Conservation (phyloP, 2,888 invertebrate genomes). For the Dinocampus coccinellae region DNA sequence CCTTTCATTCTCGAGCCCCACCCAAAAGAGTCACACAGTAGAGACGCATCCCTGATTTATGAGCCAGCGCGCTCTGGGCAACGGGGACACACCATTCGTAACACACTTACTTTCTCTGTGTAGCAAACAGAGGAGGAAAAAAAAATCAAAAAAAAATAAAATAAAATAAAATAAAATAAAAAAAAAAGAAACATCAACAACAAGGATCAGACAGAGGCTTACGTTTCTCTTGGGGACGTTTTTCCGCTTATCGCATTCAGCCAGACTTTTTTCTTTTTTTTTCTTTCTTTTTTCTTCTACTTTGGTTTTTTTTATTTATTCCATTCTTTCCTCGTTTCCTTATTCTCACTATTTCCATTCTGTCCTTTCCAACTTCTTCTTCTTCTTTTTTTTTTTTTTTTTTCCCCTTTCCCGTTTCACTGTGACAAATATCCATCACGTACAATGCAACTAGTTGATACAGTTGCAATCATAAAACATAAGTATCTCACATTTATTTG, state of each 20-base stretch:
- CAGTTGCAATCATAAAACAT: background rate
- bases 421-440: too few relatives aligned
- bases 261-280: constrained; percentile 21
- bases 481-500: background rate
- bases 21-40: constrained; percentile 34
- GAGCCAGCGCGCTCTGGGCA: constrained; percentile 43
- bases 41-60: constrained; percentile 55
- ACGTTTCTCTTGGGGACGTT: constrained; percentile 27
- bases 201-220: constrained; percentile 41
- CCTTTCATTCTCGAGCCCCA: constrained; percentile 16
- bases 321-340: background rate
- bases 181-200: constrained; percentile 35
- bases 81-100: constrained; percentile 41
- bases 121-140: constrained; percentile 29
- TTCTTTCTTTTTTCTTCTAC: background rate
- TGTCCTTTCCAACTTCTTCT: background rate
- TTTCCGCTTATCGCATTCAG: constrained; percentile 33
- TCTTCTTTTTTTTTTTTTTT: background rate
- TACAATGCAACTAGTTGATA: background rate
- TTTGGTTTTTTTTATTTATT: background rate
- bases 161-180: constrained; percentile 22
- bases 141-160: constrained; percentile 17
- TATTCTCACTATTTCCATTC: background rate
- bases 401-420: too few relatives aligned
- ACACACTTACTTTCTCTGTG: constrained; percentile 32